Conservation (phyloP, 2,888 invertebrate species). For the Holacanthella duospinosa region DNA sequence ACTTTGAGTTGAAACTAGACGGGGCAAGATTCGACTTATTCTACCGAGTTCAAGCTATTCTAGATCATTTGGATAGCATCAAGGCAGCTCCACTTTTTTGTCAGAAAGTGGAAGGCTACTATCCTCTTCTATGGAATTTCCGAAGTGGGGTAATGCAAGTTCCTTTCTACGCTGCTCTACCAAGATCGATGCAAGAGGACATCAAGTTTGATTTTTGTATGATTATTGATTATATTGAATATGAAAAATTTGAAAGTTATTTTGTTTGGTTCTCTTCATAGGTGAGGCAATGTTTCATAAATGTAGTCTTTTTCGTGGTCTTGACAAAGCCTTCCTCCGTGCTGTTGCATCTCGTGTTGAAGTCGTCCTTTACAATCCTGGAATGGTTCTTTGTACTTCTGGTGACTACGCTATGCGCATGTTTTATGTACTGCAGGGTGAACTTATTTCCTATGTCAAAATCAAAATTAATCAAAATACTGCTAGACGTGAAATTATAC, state of each 20-base stretch:
- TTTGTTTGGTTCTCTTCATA: not conserved
- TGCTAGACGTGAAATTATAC: not conserved
- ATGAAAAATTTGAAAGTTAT: not conserved
- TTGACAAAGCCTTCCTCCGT: conserved; percentile 28
- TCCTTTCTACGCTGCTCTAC: not conserved
- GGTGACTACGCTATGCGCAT: conserved; percentile 26
- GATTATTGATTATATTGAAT: not conserved
- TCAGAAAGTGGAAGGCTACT: conserved; percentile 29
- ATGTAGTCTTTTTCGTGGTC: conserved; percentile 27
- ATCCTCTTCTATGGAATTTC: conserved; percentile 32
- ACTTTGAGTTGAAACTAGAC: conserved; percentile 28
- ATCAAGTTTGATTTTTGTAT: conserved; percentile 27
- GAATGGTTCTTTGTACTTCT: conserved; percentile 31
- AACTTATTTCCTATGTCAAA: conserved; percentile 27
- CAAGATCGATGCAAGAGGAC: conserved; percentile 7
- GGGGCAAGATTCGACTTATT: conserved; percentile 35
- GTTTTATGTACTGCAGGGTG: conserved; percentile 35
- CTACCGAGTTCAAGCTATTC: conserved; percentile 24
- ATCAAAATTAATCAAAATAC: conserved; percentile 15
- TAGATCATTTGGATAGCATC: conserved; percentile 15
- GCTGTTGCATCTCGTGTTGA: conserved; percentile 23
- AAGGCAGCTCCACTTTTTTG: conserved; percentile 23
- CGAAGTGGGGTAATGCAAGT: conserved; percentile 25
- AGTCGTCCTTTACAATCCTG: conserved; percentile 30
- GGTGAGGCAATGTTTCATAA: conserved; percentile 33